Evolutionary conservation across 2,888 invertebrate species (phyloP), one percentile per base, ranked within the genome.

Genomic region (Beris chalybata): DNA sequence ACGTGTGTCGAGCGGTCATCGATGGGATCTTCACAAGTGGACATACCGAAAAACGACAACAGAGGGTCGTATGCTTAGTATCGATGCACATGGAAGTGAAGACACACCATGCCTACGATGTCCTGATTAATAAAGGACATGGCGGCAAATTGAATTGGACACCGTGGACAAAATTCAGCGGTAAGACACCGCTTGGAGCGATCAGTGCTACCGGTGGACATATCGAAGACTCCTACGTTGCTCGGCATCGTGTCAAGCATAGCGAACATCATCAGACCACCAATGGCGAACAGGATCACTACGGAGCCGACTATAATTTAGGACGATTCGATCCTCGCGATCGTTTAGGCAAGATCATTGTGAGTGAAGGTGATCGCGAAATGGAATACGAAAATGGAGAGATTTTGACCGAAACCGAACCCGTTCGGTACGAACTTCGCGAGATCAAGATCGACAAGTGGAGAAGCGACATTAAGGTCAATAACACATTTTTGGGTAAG

Each of bases 341-440:
- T 70, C 85, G 84, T 63, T 82, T 90, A 61, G 92, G 92, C 9
- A 86, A 86, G 73, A 85, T 91, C 71, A 83, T 85, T 70, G 86
- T 89, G 44, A 86, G 89, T 66, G 87, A 88, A 74, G 86, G 86
- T 67, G 82, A 86, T 67, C 83, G 84, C 56, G 84, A 85, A 69
- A 74, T 74, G 66, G 81, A 83, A 53, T 85, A 84, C 74, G 85
- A 85, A 67, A 85, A 84, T 56, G 92, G 92, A 0, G 90, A 93
- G 76, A 85, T 94, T 58, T 82, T 94, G 31, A 86, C 90, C 6
- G 93, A 93, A 82, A 87, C 89, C 0, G 93, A 93, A 77, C 93
- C 93, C 1, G 82, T 86, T 44, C 83, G 85, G 66, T 94, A 94
- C 76, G 90, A 91, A 77, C 79, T 93, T 72, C 86, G 85, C 65